These are phyloP conservation scores for Moxostoma hubbsi DNA, from an alignment of 2,797 vertebrate species.

Conservation along the genomic window DNA sequence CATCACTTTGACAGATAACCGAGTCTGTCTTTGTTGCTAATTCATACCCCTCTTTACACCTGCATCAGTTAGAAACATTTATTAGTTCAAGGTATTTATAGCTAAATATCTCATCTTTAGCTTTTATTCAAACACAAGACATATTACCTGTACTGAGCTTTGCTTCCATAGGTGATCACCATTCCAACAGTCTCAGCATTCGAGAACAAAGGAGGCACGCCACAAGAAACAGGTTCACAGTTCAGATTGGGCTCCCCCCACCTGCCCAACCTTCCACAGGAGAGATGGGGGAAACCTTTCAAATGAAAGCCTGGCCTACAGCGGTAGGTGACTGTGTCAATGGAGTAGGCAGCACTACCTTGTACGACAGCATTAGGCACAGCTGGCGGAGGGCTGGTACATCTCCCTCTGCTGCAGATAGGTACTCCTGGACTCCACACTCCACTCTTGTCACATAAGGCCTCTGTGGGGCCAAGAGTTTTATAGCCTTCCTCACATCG, in stretches of 20 bases:
- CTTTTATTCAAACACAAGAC: no score
- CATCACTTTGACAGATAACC: conserved; percentile 85
- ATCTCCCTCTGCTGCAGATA: conserved; percentile 82
- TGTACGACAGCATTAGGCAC: conserved; percentile 85
- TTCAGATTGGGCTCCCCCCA: conserved; percentile 87
- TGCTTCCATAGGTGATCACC: conserved; percentile 83
- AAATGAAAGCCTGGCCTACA: conserved; percentile 86
- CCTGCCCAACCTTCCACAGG: conserved; percentile 82
- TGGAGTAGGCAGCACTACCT: conserved; percentile 76
- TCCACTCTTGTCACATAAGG: conserved; percentile 85
- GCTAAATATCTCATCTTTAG: no score
- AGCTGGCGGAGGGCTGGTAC: conserved; percentile 83
- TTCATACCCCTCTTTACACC: conserved; percentile 88
- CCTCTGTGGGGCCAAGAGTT: conserved; percentile 83
- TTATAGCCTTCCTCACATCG: conserved; percentile 87
- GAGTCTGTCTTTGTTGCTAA: conserved; percentile 74
- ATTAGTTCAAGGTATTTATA: neutral
- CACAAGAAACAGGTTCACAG: conserved; percentile 88
- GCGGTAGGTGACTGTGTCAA: conserved; percentile 84
- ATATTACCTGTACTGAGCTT: conserved; percentile 88
- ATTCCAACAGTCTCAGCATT: conserved; percentile 80
- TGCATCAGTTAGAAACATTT: conserved; percentile 65
- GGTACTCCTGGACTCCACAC: conserved; percentile 90
- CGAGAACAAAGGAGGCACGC: conserved; percentile 82
- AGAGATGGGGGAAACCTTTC: conserved; percentile 80